A percentile compares a stretch with the other conserved stretches of the same genome.
These are phyloP conservation scores for Vannuccia rotundouncinata DNA, from an alignment of 2,888 invertebrate genomes.

Conservation along the genomic window DNA sequence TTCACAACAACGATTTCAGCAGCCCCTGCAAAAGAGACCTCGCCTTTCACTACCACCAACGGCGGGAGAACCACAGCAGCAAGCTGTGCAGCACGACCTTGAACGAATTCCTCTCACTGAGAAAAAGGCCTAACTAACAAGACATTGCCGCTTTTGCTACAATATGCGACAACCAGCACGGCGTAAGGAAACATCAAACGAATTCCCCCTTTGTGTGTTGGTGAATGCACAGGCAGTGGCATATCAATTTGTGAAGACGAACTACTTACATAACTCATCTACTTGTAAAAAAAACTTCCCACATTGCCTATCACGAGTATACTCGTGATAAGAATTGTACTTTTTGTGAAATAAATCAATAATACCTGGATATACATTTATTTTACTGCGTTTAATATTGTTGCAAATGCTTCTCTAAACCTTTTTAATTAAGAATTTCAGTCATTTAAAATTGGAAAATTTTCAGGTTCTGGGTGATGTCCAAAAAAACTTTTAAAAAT, in stretches of 20 bases:
- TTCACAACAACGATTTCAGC: background rate
- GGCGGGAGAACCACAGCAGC: background rate
- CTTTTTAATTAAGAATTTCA: background rate
- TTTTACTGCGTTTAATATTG: background rate
- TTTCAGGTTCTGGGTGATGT: slow-evolving; percentile 17
- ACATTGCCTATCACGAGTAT: slow-evolving; percentile 4
- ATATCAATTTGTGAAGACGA: background rate
- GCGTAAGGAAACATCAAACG: background rate
- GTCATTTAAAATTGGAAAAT: slow-evolving; percentile 10
- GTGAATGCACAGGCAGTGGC: slow-evolving; percentile 11
- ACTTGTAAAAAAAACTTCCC: slow-evolving; percentile 13
- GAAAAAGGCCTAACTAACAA: background rate
- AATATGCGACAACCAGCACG: background rate
- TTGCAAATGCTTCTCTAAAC: background rate
- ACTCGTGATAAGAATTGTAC: slow-evolving; percentile 5
- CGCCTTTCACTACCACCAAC: background rate
- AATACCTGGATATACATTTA: background rate
- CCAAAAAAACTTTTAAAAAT: slow-evolving; percentile 15
- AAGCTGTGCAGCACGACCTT: background rate
- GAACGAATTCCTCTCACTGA: background rate
- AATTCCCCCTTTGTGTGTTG: background rate
- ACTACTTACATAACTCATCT: background rate
- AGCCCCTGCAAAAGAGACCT: background rate
- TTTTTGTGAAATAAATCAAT: slow-evolving; percentile 14
- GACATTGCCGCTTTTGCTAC: background rate